Percentiles rank a stretch among this genome's conserved stretches.
Evolutionary conservation across 2,888 invertebrate genomes (phyloP).

Genomic region (Ochlodes sylvanus): DNA sequence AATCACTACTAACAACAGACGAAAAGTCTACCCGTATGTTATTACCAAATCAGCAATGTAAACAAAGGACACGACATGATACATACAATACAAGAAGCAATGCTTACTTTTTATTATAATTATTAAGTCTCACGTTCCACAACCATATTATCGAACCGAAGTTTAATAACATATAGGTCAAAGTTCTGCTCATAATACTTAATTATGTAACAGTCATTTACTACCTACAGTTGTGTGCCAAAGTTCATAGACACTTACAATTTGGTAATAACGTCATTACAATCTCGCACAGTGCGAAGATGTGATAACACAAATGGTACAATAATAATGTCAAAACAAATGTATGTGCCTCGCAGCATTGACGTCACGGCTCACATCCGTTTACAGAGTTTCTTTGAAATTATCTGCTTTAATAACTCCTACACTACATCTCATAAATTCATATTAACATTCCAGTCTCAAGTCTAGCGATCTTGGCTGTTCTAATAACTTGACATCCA

Average conservation of each 20-base stretch:
- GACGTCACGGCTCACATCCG: constrained; percentile 8
- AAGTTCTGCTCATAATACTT: neutral
- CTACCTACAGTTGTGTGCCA: neutral
- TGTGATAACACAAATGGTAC: neutral
- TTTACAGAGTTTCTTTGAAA: constrained; percentile 13
- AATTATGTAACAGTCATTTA: too few relatives aligned
- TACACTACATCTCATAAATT: constrained; percentile 1
- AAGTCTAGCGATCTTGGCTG: neutral
- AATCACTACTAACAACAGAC: too few relatives aligned
- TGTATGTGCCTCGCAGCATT: neutral
- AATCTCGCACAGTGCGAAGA: neutral
- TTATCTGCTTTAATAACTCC: neutral
- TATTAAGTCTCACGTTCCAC: neutral
- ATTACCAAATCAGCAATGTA: too few relatives aligned
- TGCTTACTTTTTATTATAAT: too few relatives aligned
- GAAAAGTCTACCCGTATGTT: too few relatives aligned
- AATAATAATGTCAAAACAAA: constrained; percentile 5
- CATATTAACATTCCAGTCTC: constrained; percentile 8
- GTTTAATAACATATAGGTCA: neutral
- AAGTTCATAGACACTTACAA: neutral
- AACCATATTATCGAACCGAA: neutral
- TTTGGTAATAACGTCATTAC: neutral
- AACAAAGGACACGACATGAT: too few relatives aligned
- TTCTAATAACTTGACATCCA: neutral
- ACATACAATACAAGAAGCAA: too few relatives aligned